Evolutionary conservation across 2,888 invertebrate species (phyloP).

Genomic region (Trachelus troglodyta): DNA sequence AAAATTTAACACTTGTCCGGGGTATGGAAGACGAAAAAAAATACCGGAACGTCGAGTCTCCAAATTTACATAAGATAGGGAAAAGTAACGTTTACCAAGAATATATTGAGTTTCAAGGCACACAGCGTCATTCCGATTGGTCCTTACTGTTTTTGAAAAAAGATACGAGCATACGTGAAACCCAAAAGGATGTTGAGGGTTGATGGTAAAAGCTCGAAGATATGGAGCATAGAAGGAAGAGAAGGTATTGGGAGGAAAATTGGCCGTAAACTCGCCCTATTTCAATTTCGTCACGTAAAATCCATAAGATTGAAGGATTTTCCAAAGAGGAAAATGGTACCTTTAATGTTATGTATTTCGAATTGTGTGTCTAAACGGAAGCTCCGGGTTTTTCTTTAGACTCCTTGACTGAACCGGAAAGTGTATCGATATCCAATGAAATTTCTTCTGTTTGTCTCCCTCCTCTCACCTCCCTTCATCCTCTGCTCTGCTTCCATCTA

Average conservation of each 20-base stretch:
- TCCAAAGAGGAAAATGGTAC: slow-evolving; percentile 13
- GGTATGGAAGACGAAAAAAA: background rate
- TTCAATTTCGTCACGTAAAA: slow-evolving; percentile 33
- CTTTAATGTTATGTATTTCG: slow-evolving; percentile 6
- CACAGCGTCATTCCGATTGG: background rate
- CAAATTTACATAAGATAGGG: background rate
- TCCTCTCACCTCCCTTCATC: background rate
- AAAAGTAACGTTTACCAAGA: background rate
- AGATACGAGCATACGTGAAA: no score
- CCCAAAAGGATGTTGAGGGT: background rate
- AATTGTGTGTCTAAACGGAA: background rate
- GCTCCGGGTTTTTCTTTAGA: background rate
- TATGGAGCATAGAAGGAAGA: background rate
- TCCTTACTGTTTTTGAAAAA: background rate
- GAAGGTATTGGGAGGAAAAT: slow-evolving; percentile 11
- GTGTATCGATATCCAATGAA: background rate
- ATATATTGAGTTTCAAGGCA: background rate
- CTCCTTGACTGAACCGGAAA: background rate
- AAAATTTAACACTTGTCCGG: background rate
- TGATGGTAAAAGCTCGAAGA: background rate
- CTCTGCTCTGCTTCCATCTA: background rate
- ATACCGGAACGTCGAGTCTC: background rate
- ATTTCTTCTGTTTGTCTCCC: background rate
- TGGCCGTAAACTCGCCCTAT: slow-evolving; percentile 34
- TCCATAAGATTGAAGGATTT: slow-evolving; percentile 31